phyloP scores from a whole-genome alignment of 2,888 invertebrate species.

The Mylabris sibirica region DNA sequence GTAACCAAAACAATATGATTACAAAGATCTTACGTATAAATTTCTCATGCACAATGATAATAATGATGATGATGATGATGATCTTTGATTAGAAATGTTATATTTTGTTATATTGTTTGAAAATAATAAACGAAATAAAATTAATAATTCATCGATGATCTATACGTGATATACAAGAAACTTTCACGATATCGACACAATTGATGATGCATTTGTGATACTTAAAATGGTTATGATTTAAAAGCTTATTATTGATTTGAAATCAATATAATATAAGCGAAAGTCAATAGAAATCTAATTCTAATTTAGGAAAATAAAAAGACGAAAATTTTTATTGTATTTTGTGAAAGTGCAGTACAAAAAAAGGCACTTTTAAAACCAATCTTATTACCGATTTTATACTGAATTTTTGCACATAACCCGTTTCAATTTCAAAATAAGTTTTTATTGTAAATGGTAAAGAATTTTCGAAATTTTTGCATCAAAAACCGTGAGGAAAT shows the following conservation, averaged over 20 bases:
- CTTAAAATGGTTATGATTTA: slow-evolving; percentile 8
- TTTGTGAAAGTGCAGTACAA: background rate
- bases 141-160: slow-evolving; percentile 19
- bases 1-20: slow-evolving; percentile 26
- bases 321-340: background rate
- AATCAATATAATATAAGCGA: slow-evolving; percentile 8
- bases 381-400: background rate
- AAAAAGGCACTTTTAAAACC: background rate
- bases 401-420: background rate
- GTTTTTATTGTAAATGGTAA: background rate
- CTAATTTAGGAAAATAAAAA: background rate
- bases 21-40: slow-evolving; percentile 25
- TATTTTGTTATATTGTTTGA: background rate
- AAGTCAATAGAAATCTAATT: slow-evolving; percentile 10
- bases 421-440: background rate
- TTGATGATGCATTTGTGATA: background rate
- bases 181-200: slow-evolving; percentile 26
- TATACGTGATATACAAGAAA: slow-evolving; percentile 25
- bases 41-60: slow-evolving; percentile 25
- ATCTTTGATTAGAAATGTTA: background rate
- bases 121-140: background rate
- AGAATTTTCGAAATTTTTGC: too few species aligned
- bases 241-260: background rate
- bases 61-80: slow-evolving; percentile 10
- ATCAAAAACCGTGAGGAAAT: background rate